Evolutionary conservation across 2,113 vertebrate species (phyloP).

Genomic region (Macroglossus sobrinus): DNA sequence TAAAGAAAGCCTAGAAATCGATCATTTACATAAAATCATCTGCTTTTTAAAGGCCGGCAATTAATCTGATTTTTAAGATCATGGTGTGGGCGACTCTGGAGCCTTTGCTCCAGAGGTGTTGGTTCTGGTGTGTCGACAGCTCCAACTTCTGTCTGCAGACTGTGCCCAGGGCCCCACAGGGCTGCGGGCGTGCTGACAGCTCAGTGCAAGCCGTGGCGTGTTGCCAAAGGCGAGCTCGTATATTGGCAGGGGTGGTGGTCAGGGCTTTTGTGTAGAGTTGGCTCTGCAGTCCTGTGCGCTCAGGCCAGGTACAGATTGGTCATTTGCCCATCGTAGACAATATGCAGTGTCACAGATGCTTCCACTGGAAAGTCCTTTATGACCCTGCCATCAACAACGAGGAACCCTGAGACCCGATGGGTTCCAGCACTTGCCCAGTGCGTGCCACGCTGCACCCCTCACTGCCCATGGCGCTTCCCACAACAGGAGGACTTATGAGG

Average conservation of each 20-base stretch:
- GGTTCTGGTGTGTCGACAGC: background rate
- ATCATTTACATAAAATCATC: background rate
- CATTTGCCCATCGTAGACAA: background rate
- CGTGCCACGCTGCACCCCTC: background rate
- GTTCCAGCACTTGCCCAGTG: rapidly evolving
- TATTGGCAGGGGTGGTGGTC: background rate
- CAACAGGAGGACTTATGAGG: background rate
- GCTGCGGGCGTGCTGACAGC: background rate
- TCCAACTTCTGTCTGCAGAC: background rate
- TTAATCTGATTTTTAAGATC: background rate
- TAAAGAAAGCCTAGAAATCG: background rate
- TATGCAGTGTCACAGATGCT: background rate
- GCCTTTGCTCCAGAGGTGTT: background rate
- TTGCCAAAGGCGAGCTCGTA: background rate
- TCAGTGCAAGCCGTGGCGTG: no score
- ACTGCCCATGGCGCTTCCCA: background rate
- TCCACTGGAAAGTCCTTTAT: background rate
- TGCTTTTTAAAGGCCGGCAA: background rate
- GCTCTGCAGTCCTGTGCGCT: background rate
- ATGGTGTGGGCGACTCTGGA: background rate
- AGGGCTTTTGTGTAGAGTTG: background rate
- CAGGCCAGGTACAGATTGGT: background rate
- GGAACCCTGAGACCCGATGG: background rate
- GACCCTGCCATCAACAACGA: background rate
- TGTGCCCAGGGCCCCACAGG: background rate